Base-by-base conservation (phyloP, 2,113 vertebrate species). In the Xiphophorus maculatus region DNA sequence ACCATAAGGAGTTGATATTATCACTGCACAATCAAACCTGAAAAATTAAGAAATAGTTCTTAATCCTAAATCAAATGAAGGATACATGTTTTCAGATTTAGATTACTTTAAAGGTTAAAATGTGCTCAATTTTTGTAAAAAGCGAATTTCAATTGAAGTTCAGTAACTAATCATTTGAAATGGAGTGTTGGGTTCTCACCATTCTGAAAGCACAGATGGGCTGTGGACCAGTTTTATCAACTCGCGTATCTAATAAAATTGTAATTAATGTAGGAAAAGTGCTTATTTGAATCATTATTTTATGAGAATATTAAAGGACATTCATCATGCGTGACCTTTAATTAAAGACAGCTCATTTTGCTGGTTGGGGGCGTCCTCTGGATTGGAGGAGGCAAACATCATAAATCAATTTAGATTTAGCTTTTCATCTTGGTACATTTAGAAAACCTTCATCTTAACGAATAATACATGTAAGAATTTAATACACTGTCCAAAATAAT, bases 271-370 rank as follows among this genome's bases (percentile, higher is more conserved):
- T 48, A 48, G 17, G 12, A 14, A 63, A 51, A 73, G 0, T 8
- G 40, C 69, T 67, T 63, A 25, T 22, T 68, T 30, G 70, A 73
- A 51, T 73, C 58, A 40, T 54, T 29, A 28, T 28, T 62, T 72
- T 63, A 71, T 67, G 64, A n/a, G 69, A 67, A n/a, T 29, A 28
- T 32, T 42, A 61, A 28, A 37, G 44, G 5, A 17, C 25, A 66
- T 74, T n/a, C 5, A 73, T 68, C 58, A 54, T 68, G 40, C 1
- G 58, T 69, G 65, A 73, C 58, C 66, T 80, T 69, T 37, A 60
- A 51, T 40, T 48, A 29, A 64, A 65, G 33, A 74, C 29, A 51
- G 30, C 3, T 10, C n/a, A 74, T 74, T 69, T 33, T 80, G 66
- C 71, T 73, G 10, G 61, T 44, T 61, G 51, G 65, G 60, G 66